A percentile compares a stretch with the other conserved stretches of the same genome.
Conservation (phyloP, 2,888 invertebrate genomes). For the Cephus pulcher region DNA sequence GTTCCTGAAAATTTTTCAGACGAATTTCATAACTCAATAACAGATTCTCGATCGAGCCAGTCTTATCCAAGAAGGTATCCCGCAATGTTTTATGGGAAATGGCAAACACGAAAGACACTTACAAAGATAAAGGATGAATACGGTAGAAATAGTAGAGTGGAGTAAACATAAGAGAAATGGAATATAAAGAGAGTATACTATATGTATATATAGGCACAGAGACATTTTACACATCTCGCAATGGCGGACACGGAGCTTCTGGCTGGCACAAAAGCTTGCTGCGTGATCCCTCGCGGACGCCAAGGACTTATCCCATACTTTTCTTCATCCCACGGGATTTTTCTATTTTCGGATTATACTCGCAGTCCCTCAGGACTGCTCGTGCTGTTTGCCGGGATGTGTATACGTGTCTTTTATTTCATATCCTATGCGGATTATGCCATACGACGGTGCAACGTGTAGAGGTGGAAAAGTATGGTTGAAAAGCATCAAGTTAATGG, state of each 20-base stretch:
- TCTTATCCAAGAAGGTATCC: not conserved
- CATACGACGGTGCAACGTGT: not conserved
- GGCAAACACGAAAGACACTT: not conserved
- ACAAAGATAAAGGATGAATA: not conserved
- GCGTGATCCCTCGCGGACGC: constrained; percentile 25
- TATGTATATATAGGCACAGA: not conserved
- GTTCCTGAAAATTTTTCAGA: not conserved
- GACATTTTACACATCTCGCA: not conserved
- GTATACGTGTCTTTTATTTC: constrained; percentile 17
- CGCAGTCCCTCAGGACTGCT: not conserved
- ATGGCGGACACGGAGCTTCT: not conserved
- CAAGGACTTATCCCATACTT: constrained; percentile 23
- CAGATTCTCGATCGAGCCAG: not conserved
- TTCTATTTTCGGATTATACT: constrained; percentile 35
- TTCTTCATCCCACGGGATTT: constrained; percentile 27
- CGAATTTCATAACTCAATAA: not conserved
- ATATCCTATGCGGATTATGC: constrained; percentile 13
- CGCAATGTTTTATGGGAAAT: not conserved
- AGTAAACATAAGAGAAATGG: not conserved
- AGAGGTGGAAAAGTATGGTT: not conserved
- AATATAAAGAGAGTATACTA: not conserved
- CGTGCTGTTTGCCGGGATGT: not conserved
- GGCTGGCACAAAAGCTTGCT: not conserved
- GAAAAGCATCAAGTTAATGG: constrained; percentile 14
- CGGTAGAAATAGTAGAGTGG: not conserved